A percentile compares a stretch with the other conserved stretches of the same genome.
Evolutionary conservation across 2,888 invertebrate genomes (phyloP).

Genomic region (Andrena trimmerana): DNA sequence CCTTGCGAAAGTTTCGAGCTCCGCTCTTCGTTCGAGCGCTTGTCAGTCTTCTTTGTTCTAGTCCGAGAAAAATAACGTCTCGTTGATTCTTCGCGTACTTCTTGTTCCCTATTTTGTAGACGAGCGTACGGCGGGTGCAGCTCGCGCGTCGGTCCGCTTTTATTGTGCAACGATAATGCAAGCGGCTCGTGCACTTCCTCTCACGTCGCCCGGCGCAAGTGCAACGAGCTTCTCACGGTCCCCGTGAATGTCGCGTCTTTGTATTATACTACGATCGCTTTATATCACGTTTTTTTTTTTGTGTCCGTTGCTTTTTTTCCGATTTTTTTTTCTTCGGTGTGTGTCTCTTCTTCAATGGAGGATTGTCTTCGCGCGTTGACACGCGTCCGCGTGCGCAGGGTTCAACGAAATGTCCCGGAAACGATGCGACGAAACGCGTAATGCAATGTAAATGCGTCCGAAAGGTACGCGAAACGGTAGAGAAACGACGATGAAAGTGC

Average conservation of each 20-base stretch:
- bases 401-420: slow-evolving; percentile 36
- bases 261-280: slow-evolving; percentile 62
- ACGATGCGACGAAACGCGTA: slow-evolving; percentile 13
- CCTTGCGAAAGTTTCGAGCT: slow-evolving; percentile 38
- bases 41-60: slow-evolving; percentile 59
- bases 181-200: slow-evolving; percentile 23
- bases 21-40: slow-evolving; percentile 43
- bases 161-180: slow-evolving; percentile 45
- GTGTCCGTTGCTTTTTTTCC: not conserved
- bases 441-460: slow-evolving; percentile 27
- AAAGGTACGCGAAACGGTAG: slow-evolving; percentile 33
- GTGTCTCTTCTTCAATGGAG: slow-evolving; percentile 42
- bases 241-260: slow-evolving; percentile 29
- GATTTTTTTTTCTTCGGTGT: not conserved
- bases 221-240: slow-evolving; percentile 27
- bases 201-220: not conserved
- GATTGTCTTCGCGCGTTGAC: slow-evolving; percentile 65
- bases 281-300: not conserved
- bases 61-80: slow-evolving; percentile 65
- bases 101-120: slow-evolving; percentile 65
- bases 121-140: slow-evolving; percentile 42
- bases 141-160: slow-evolving; percentile 7
- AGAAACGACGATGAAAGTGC: too few species aligned
- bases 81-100: slow-evolving; percentile 54
- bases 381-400: slow-evolving; percentile 41